A percentile compares a stretch with the other conserved stretches of the same genome.
Conservation (phyloP, 2,113 vertebrate species). For the Brachirus orientalis region DNA sequence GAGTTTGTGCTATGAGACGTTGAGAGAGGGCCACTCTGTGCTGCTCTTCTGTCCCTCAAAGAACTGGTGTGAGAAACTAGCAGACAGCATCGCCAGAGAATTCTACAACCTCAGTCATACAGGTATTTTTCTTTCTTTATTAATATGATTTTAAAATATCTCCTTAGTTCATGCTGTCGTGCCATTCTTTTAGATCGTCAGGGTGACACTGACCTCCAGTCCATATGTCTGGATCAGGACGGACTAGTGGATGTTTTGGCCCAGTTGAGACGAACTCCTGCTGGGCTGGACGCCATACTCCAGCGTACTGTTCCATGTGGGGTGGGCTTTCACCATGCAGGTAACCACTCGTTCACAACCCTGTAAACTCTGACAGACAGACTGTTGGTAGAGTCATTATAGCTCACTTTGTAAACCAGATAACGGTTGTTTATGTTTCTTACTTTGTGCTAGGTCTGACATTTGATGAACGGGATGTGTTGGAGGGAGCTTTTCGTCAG, state of each 20-base stretch:
- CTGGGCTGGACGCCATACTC: constrained; percentile 90
- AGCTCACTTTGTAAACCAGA: neutral
- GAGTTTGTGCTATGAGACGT: constrained; percentile 94
- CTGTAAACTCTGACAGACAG: neutral
- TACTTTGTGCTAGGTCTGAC: constrained; percentile 85
- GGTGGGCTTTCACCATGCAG: constrained; percentile 97
- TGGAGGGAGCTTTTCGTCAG: constrained; percentile 93
- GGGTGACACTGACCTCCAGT: constrained; percentile 49
- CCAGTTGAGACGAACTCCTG: constrained; percentile 88
- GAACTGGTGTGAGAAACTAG: constrained; percentile 97
- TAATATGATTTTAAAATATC: neutral
- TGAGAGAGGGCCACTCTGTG: constrained; percentile 88
- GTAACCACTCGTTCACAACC: constrained; percentile 72
- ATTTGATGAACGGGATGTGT: constrained; percentile 94
- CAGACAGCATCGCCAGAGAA: constrained; percentile 89
- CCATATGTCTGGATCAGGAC: constrained; percentile 83
- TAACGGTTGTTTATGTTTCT: neutral
- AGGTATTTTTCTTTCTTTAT: constrained; percentile 39
- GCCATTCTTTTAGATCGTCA: constrained; percentile 51
- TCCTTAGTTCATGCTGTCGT: neutral
- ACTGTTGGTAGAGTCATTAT: neutral
- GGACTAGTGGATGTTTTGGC: constrained; percentile 86
- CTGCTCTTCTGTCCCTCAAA: constrained; percentile 97
- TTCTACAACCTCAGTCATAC: constrained; percentile 86
- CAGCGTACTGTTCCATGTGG: constrained; percentile 91